Evolutionary conservation across 64 coral and sea anemone species (phyloP).

Genomic region (Montipora foliosa): DNA sequence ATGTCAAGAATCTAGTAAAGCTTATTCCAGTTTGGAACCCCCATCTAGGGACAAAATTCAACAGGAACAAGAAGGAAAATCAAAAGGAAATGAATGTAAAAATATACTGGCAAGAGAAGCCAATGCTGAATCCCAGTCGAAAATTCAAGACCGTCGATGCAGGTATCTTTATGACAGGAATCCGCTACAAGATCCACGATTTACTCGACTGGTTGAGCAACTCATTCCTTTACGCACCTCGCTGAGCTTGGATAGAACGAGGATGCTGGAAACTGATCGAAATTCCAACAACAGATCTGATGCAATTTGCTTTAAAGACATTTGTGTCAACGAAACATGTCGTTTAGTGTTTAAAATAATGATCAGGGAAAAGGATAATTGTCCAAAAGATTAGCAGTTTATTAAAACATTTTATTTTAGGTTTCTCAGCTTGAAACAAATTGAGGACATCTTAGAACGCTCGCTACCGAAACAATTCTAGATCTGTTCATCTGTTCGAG

Average conservation of each 20-base stretch:
- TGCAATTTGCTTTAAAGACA: slow-evolving; percentile 41
- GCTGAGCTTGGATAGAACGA: background rate
- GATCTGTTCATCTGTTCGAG: too few relatives aligned
- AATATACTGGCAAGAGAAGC: background rate
- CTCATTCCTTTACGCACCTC: slow-evolving; percentile 1
- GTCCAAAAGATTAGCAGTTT: background rate
- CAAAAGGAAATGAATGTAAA: background rate
- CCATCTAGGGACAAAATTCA: background rate
- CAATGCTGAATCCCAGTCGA: background rate
- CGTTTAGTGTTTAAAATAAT: slow-evolving; percentile 46
- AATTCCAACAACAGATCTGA: background rate
- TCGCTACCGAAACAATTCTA: too few relatives aligned
- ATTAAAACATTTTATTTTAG: too few relatives aligned
- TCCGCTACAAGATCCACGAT: slow-evolving; percentile 16
- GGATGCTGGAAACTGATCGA: background rate
- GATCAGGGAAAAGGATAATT: background rate
- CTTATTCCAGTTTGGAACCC: background rate
- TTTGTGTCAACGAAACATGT: slow-evolving; percentile 43
- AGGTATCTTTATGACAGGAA: slow-evolving; percentile 20
- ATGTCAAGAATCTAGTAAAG: too few relatives aligned
- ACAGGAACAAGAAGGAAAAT: background rate
- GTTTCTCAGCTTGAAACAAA: background rate
- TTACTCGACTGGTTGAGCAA: slow-evolving; percentile 7
- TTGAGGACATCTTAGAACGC: too few relatives aligned
- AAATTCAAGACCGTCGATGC: background rate